Evolutionary conservation across 2,113 vertebrate genomes (phyloP).

Genomic region (Columbina picui): DNA sequence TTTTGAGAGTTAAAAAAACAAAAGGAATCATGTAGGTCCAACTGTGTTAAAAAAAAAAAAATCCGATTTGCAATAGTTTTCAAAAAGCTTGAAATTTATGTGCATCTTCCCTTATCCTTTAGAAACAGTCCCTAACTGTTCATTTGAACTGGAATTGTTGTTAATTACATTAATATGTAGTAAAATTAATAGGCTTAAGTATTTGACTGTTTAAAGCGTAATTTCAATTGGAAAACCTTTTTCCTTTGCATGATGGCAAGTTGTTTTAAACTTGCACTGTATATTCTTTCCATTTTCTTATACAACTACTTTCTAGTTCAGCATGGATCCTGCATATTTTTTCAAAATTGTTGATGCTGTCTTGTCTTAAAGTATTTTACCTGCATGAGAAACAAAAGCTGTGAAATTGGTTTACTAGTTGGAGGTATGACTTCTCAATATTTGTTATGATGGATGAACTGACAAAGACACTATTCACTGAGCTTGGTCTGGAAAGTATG

Average conservation of each 20-base stretch:
- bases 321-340: background rate
- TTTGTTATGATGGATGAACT: background rate
- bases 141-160: background rate
- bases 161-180: background rate
- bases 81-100: background rate
- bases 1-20: background rate
- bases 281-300: background rate
- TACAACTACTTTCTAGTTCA: background rate
- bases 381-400: background rate
- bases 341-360: background rate
- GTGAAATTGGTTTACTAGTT: background rate
- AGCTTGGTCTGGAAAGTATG: background rate
- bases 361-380: background rate
- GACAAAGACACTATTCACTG: background rate
- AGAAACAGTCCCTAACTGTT: background rate
- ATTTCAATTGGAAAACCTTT: background rate
- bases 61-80: background rate
- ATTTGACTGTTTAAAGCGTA: background rate
- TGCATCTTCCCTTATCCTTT: background rate
- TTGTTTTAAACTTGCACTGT: background rate
- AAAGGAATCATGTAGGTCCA: background rate
- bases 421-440: background rate
- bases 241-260: background rate
- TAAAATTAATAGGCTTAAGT: background rate
- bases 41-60: background rate